phyloP scores from a whole-genome alignment of 2,113 vertebrate species.

The Caloenas nicobarica region DNA sequence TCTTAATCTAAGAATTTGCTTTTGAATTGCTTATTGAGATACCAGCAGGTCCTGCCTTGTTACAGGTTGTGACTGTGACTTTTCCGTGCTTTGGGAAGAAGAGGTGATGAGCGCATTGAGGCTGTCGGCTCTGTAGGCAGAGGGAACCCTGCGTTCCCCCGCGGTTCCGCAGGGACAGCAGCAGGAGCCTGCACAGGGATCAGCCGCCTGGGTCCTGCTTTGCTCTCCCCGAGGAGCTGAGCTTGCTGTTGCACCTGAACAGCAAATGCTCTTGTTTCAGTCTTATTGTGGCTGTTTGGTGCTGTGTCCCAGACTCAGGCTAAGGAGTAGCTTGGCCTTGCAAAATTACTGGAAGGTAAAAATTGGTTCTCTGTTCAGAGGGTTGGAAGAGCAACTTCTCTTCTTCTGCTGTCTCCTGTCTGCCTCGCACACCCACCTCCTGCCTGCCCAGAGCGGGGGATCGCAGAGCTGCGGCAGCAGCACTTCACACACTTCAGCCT shows the following conservation, averaged over 20 bases:
- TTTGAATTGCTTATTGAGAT: background rate
- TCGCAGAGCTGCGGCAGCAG: too few relatives aligned
- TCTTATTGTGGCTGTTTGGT: background rate
- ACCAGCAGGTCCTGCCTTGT: background rate
- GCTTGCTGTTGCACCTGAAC: background rate
- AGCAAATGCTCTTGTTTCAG: background rate
- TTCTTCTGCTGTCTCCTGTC: background rate
- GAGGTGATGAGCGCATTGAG: too few relatives aligned
- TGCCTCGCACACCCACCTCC: background rate
- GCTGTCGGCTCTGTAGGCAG: too few relatives aligned
- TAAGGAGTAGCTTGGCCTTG: background rate
- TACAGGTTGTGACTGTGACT: background rate
- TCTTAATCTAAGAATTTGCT: background rate
- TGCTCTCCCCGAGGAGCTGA: too few relatives aligned
- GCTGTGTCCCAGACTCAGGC: background rate
- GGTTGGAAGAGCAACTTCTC: background rate
- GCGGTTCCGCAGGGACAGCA: too few relatives aligned
- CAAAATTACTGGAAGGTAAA: background rate
- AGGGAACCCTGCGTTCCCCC: too few relatives aligned
- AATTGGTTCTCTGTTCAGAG: background rate
- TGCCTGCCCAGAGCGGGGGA: too few relatives aligned
- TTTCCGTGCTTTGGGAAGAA: too few relatives aligned
- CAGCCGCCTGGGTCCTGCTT: too few relatives aligned
- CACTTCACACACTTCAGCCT: too few relatives aligned
- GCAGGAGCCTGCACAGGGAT: too few relatives aligned